Evolutionary conservation across 2,797 vertebrate genomes (phyloP).

Genomic region (Apogon hyalosoma): DNA sequence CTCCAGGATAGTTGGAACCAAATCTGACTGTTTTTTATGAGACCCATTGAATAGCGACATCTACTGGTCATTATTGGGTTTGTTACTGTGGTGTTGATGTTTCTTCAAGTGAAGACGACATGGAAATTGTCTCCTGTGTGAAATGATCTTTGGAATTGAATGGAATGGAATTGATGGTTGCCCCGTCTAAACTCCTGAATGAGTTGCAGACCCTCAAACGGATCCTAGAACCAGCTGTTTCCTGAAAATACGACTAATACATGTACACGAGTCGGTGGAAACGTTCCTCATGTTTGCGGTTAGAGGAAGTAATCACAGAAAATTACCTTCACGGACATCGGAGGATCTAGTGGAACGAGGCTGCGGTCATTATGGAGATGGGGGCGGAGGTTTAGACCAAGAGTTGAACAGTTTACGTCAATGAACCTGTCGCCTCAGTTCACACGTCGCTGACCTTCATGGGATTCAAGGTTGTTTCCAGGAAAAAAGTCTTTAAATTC

Average conservation of each 20-base stretch:
- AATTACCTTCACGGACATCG: constrained; percentile 45
- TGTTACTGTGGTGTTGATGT: too few species aligned
- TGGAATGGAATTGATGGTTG: too few species aligned
- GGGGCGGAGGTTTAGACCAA: constrained; percentile 20
- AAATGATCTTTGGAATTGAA: too few species aligned
- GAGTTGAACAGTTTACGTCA: constrained; percentile 48
- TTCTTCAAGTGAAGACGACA: too few species aligned
- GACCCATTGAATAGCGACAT: too few species aligned
- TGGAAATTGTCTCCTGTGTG: too few species aligned
- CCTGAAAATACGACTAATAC: constrained; percentile 2
- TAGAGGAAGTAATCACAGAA: constrained; percentile 71
- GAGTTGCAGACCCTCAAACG: constrained; percentile 25
- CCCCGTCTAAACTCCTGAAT: constrained; percentile 27
- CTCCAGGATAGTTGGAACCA: too few species aligned
- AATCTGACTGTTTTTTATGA: too few species aligned
- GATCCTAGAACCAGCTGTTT: constrained; percentile 56
- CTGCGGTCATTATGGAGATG: constrained; percentile 51
- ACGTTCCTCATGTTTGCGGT: too few species aligned
- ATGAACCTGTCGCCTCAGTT: constrained; percentile 41
- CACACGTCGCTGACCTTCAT: constrained; percentile 45
- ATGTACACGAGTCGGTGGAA: not conserved
- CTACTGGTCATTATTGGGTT: too few species aligned
- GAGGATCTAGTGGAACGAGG: constrained; percentile 42
- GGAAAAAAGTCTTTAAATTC: constrained; percentile 42
- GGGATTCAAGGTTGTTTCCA: constrained; percentile 44